Base-by-base conservation (phyloP, 2,113 vertebrate species). In the Podiceps cristatus region DNA sequence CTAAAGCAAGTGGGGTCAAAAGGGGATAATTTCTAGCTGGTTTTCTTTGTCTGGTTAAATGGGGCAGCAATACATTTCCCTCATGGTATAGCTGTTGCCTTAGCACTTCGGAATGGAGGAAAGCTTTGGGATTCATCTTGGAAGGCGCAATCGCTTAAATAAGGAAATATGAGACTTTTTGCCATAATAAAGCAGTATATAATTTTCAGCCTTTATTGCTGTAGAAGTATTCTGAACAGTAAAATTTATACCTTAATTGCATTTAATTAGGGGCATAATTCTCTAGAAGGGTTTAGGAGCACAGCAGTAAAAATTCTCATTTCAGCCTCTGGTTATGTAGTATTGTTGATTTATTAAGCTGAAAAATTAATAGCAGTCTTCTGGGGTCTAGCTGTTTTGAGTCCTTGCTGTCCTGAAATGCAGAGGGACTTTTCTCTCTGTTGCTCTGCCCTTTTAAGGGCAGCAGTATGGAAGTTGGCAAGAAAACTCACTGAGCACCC, bases 401-500 rank as follows among this genome's bases (percentile, higher is more conserved):
- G 89, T 88, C 92, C 87, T 95, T 82, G 66, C 62, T 88, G 60
- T 86, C 40, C 75, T 97, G 93, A 96, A 96, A 79, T 55, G 85
- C 55, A 93, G 74, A 96, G 79, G 73, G 89, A 94, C 86, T 94
- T 96, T 85, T 94, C 80, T 93, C 64, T 92, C 80, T 47, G 87
- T 94, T 92, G 44, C 75, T 97, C 92, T 95, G 88, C 59, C 93
- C 94, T 96, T 97, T 92, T 96, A 97, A 98, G 94, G 93, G 71
- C 90, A 96, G 76, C 82, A 84, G 56, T 94, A 64, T 90, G 88
- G 89, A 96, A 96, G 80, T 71, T 97, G 95, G 95, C 96, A 97
- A 63, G 95, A 95, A 94, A 97, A 86, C 88, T 45, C 52, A 28
- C 28, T 9, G 27, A 92, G 83, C 94, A 86, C 77, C 77, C 90